A percentile compares a stretch with the other conserved stretches of the same genome.
Evolutionary conservation across 2,797 vertebrate genomes (phyloP).

Genomic region (Parambassis ranga): DNA sequence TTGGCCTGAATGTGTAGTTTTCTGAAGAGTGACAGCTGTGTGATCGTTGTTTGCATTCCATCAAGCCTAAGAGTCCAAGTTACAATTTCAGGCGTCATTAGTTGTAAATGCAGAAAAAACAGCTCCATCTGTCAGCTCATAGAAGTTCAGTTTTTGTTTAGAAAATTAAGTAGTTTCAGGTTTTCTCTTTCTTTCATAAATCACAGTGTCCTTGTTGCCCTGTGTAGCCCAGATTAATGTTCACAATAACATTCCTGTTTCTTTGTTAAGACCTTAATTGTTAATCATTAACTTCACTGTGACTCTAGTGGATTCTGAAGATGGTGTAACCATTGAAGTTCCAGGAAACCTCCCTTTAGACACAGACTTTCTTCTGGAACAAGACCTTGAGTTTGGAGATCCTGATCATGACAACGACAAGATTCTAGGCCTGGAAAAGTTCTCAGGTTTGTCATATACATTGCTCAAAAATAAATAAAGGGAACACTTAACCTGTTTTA

Average conservation of each 20-base stretch:
- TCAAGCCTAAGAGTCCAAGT: constrained; percentile 26
- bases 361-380: constrained; percentile 86
- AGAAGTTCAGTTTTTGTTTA: constrained; percentile 18
- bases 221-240: too few relatives aligned
- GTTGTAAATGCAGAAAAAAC: constrained; percentile 22
- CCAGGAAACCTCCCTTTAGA: constrained; percentile 84
- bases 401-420: constrained; percentile 78
- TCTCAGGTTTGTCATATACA: constrained; percentile 82
- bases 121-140: constrained; percentile 38
- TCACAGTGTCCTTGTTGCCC: too few relatives aligned
- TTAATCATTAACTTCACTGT: constrained; percentile 10
- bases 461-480: too few relatives aligned
- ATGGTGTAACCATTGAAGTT: constrained; percentile 81
- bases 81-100: constrained; percentile 55
- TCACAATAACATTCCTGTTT: too few relatives aligned
- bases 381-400: constrained; percentile 86
- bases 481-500: too few relatives aligned
- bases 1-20: constrained; percentile 11
- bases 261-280: too few relatives aligned
- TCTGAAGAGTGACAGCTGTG: constrained; percentile 54
- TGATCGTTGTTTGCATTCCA: constrained; percentile 35
- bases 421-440: constrained; percentile 87
- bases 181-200: neutral
- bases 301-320: constrained; percentile 87
- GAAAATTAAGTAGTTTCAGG: neutral